Evolutionary conservation across 1,140 invertebrate species (phyloP).

Genomic region (Drosophila kohkoa): DNA sequence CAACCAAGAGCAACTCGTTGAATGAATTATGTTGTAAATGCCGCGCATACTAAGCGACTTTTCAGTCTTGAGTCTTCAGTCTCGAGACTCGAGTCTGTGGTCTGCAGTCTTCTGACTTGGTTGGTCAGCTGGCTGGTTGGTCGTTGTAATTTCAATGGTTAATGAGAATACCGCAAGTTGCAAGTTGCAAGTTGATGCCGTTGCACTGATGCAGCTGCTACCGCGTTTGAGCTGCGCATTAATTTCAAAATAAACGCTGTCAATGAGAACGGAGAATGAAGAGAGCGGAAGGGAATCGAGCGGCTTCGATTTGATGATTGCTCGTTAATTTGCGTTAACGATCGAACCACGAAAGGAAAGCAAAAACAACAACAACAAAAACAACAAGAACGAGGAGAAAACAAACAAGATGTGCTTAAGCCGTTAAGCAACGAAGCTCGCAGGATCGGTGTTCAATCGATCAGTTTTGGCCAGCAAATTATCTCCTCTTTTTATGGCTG

Average conservation of each 20-base stretch:
- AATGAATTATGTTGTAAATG: constrained; percentile 83
- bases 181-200: constrained; percentile 22
- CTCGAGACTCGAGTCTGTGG: not conserved
- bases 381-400: constrained; percentile 47
- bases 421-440: constrained; percentile 56
- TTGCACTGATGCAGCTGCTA: constrained; percentile 50
- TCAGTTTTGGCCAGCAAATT: constrained; percentile 72
- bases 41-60: constrained; percentile 55
- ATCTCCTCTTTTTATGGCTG: constrained; percentile 77
- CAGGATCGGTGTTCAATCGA: constrained; percentile 55
- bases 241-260: constrained; percentile 78
- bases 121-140: not conserved
- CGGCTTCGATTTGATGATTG: constrained; percentile 82
- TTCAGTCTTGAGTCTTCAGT: constrained; percentile 17
- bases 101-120: not conserved
- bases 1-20: constrained; percentile 2
- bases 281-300: constrained; percentile 31
- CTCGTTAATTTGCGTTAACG: constrained; percentile 84
- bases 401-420: constrained; percentile 69
- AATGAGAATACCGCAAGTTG: constrained; percentile 76
- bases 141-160: constrained; percentile 75
- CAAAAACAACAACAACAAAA: not conserved
- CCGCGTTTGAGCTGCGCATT: constrained; percentile 64
- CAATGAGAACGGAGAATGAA: constrained; percentile 36
- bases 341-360: constrained; percentile 43